These are phyloP conservation scores for Drosophila funebris DNA, from an alignment of 1,140 invertebrate genomes.

Conservation along the genomic window DNA sequence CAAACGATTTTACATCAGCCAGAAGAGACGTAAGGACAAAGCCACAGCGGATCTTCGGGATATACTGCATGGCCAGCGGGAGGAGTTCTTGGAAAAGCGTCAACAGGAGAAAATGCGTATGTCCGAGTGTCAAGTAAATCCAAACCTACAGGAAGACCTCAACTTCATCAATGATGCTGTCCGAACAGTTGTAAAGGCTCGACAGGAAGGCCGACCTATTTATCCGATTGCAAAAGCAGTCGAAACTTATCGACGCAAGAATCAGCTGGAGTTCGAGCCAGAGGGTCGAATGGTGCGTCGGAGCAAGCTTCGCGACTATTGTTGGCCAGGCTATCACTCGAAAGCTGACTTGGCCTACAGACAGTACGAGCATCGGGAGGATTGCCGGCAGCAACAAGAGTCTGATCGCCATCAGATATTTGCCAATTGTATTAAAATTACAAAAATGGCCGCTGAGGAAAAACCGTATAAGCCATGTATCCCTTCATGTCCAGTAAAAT, in stretches of 20 bases:
- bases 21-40: slow-evolving; percentile 11
- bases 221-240: slow-evolving; percentile 51
- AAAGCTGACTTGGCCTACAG: slow-evolving; percentile 63
- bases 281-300: slow-evolving; percentile 37
- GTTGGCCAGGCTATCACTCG: slow-evolving; percentile 58
- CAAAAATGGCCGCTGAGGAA: slow-evolving; percentile 54
- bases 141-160: slow-evolving; percentile 47
- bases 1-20: slow-evolving; percentile 8
- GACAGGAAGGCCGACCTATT: slow-evolving; percentile 41
- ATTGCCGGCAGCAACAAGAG: slow-evolving; percentile 35
- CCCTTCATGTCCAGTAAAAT: slow-evolving; percentile 25
- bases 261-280: slow-evolving; percentile 45
- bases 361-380: slow-evolving; percentile 57
- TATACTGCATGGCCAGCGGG: slow-evolving; percentile 33
- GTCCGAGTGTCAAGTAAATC: slow-evolving; percentile 39
- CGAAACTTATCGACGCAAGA: slow-evolving; percentile 31
- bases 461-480: slow-evolving; percentile 37
- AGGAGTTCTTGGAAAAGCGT: slow-evolving; percentile 42
- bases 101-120: slow-evolving; percentile 41
- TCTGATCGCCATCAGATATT: slow-evolving; percentile 44
- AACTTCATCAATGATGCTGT: slow-evolving; percentile 52
- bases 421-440: slow-evolving; percentile 54
- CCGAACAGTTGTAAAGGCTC: slow-evolving; percentile 35
- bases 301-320: slow-evolving; percentile 43
- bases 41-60: slow-evolving; percentile 19